Evolutionary conservation across 2,888 invertebrate genomes (phyloP).

Genomic region (Andrena hattorfiana): DNA sequence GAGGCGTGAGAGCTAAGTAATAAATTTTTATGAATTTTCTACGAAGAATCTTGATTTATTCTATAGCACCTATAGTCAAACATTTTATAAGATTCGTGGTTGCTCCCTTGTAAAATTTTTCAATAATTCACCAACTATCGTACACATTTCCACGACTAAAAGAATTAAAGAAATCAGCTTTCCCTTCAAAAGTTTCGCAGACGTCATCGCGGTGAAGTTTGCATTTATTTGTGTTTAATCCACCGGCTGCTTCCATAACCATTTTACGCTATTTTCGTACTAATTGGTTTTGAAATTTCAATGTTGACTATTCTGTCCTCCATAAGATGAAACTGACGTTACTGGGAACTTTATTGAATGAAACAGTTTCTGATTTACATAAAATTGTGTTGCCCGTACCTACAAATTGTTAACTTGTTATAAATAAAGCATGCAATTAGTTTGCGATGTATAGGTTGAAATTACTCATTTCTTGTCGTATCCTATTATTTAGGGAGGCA

Average conservation of each 20-base stretch:
- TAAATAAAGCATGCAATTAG: neutral
- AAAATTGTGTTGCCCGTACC: neutral
- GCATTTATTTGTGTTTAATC: neutral
- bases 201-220: neutral
- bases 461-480: no score
- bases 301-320: conserved; percentile 1
- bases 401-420: neutral
- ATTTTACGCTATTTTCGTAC: conserved; percentile 13
- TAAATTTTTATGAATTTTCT: conserved; percentile 49
- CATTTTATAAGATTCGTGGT: neutral
- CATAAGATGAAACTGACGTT: neutral
- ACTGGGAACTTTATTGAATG: conserved; percentile 2
- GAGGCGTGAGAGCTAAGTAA: conserved; percentile 2
- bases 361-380: conserved; percentile 17
- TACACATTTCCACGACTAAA: neutral
- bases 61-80: neutral
- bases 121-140: neutral
- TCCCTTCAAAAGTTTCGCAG: neutral
- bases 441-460: no score
- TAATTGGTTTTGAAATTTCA: conserved; percentile 24
- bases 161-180: neutral
- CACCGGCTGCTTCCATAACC: neutral
- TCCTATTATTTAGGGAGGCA: no score
- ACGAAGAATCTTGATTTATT: conserved; percentile 28
- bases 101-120: neutral